These are phyloP conservation scores for Mesaphorura yosii DNA, from an alignment of 1,140 invertebrate genomes.

Conservation along the genomic window DNA sequence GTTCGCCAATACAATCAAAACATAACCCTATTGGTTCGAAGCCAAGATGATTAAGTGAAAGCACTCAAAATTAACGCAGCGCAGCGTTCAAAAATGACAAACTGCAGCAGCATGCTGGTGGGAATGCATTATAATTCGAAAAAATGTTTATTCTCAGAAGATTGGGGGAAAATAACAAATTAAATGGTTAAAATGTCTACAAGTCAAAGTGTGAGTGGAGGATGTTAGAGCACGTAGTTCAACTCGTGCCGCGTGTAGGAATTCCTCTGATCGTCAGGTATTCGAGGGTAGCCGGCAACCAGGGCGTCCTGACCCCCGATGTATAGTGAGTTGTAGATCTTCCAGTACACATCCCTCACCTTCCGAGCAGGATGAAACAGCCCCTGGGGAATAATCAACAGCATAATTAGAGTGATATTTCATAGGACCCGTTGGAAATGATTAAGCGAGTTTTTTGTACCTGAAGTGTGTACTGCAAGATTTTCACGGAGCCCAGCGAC, in stretches of 20 bases:
- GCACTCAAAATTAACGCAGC: no score
- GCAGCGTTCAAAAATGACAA: no score
- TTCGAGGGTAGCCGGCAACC: slow-evolving; percentile 92
- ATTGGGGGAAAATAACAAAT: no score
- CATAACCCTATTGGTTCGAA: no score
- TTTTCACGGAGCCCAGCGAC: slow-evolving; percentile 88
- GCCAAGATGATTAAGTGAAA: no score
- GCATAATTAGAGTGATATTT: slow-evolving; percentile 7
- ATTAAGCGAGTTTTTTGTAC: slow-evolving; percentile 39
- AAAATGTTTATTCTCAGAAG: no score
- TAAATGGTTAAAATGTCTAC: no score
- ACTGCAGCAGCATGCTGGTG: no score
- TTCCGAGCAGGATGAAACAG: slow-evolving; percentile 97
- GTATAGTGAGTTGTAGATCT: slow-evolving; percentile 98
- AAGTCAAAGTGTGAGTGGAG: no score
- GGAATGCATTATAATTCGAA: no score
- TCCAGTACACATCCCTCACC: slow-evolving; percentile 99
- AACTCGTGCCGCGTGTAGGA: slow-evolving; percentile 90
- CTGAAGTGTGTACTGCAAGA: slow-evolving; percentile 89
- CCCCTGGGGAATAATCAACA: slow-evolving; percentile 52
- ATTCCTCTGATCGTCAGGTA: slow-evolving; percentile 91
- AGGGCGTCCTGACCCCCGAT: slow-evolving; percentile 97
- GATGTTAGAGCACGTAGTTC: slow-evolving; percentile 88
- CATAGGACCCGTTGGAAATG: neutral
- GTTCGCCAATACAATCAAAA: no score